Evolutionary conservation across 2,888 invertebrate genomes (phyloP).

Genomic region (Drosophila atroscutellata): DNA sequence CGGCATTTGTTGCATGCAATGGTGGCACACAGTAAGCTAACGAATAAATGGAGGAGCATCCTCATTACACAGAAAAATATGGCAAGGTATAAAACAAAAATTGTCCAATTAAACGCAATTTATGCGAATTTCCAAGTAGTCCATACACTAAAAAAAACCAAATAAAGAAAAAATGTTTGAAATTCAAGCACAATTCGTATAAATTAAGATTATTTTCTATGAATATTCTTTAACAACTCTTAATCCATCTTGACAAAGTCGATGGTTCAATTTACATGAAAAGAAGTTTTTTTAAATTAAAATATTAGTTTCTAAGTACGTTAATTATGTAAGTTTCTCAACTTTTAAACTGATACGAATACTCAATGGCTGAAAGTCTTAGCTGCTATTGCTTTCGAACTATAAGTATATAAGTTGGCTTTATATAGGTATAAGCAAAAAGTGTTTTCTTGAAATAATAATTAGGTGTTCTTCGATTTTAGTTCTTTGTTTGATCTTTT

Average conservation of each 20-base stretch:
- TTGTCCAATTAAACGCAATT: conserved; percentile 83
- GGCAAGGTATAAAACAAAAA: conserved; percentile 69
- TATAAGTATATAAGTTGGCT: neutral
- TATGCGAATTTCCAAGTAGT: conserved; percentile 77
- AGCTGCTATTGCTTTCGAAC: neutral
- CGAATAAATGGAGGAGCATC: conserved; percentile 8
- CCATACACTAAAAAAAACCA: neutral
- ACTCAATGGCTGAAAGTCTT: neutral
- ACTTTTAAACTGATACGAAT: neutral
- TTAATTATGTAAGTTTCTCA: neutral
- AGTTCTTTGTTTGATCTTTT: neutral
- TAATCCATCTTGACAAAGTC: neutral
- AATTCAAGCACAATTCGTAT: neutral
- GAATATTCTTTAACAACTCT: neutral
- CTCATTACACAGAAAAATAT: conserved; percentile 35
- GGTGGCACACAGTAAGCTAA: conserved; percentile 40
- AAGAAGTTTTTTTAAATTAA: too few relatives aligned
- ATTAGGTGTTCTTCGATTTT: neutral
- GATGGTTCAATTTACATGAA: too few relatives aligned
- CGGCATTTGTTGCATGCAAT: conserved; percentile 55
- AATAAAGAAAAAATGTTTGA: neutral
- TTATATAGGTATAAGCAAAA: neutral
- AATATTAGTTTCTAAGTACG: neutral
- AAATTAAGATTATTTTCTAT: neutral
- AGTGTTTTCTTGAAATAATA: neutral